phyloP scores from a whole-genome alignment of 2,797 vertebrate genomes.

The Phoeniculus purpureus region DNA sequence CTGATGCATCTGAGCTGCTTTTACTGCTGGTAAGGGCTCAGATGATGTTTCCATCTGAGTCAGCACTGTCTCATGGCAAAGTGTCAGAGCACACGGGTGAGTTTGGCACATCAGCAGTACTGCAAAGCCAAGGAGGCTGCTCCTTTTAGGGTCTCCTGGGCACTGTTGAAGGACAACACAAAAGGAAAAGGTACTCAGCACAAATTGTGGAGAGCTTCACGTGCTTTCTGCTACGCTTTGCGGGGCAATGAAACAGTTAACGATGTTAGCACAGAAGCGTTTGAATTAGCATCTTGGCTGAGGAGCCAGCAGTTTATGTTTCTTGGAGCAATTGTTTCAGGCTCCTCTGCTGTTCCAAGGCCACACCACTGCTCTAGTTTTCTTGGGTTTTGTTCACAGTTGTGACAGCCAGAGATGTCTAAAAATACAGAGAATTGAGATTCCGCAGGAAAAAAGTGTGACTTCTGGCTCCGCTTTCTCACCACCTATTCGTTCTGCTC shows the following conservation, averaged over 20 bases:
- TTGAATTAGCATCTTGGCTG: conserved; percentile 45
- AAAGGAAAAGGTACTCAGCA: neutral
- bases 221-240: neutral
- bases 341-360: conserved; percentile 55
- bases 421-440: conserved; percentile 53
- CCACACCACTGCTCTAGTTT: conserved; percentile 6
- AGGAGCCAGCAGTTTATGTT: conserved; percentile 51
- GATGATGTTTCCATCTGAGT: neutral
- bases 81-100: rapidly evolving
- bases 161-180: rapidly evolving
- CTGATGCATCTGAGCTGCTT: neutral
- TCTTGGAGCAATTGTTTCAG: conserved; percentile 58
- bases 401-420: conserved; percentile 53
- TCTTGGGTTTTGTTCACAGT: conserved; percentile 64
- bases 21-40: neutral
- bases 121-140: neutral
- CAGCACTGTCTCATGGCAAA: neutral
- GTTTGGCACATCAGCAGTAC: neutral
- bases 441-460: conserved; percentile 1
- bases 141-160: neutral
- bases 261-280: neutral
- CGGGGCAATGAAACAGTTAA: conserved; percentile 45
- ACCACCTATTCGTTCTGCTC: neutral
- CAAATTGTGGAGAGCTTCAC: neutral
- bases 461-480: conserved; percentile 4